phyloP scores from a whole-genome alignment of 2,888 invertebrate species.

The Tipula helvola region DNA sequence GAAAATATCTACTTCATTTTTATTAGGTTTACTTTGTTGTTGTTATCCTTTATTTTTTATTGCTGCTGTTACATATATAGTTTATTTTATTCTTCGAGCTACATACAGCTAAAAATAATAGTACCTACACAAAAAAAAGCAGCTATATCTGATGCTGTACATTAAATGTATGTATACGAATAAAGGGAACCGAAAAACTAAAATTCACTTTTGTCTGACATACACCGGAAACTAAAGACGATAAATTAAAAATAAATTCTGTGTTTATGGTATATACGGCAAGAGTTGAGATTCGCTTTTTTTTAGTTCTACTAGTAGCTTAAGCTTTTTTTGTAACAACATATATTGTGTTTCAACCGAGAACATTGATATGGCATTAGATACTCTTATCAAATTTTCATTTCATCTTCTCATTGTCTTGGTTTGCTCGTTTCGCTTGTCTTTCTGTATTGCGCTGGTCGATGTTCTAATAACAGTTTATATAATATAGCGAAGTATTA shows the following conservation, averaged over 20 bases:
- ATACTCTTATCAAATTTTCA: neutral
- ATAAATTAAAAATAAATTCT: neutral
- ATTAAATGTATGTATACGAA: neutral
- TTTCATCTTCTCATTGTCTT: neutral
- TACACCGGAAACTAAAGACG: neutral
- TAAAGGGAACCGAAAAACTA: neutral
- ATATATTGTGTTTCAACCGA: neutral
- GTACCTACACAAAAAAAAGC: neutral
- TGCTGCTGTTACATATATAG: neutral
- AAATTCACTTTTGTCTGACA: neutral
- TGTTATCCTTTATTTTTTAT: neutral
- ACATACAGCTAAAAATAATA: neutral
- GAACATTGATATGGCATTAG: neutral
- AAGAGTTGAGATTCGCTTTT: neutral
- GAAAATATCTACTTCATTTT: neutral
- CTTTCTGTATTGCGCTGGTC: neutral
- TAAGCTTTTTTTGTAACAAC: neutral
- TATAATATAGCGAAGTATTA: neutral
- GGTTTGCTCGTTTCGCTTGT: neutral
- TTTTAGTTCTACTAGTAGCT: neutral
- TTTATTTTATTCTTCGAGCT: neutral
- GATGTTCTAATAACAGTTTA: neutral
- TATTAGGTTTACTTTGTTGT: neutral
- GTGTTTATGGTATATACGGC: neutral
- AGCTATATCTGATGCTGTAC: neutral